These are phyloP conservation scores for Neoarius graeffei DNA, from an alignment of 2,113 vertebrate species.

Conservation along the genomic window DNA sequence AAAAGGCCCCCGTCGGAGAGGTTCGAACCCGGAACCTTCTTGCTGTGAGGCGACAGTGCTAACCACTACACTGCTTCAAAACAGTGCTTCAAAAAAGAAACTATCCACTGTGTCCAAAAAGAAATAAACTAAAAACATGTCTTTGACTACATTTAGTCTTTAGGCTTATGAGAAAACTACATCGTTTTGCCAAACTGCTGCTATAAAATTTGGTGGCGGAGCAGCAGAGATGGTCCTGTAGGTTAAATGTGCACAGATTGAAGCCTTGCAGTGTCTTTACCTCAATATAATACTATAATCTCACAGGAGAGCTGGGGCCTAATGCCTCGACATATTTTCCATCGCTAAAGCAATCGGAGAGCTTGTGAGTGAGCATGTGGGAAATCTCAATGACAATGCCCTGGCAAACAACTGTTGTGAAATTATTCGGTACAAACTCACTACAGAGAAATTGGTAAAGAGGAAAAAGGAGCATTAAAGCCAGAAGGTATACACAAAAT, in stretches of 20 bases:
- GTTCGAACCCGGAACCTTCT: too few relatives aligned
- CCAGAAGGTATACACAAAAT: not conserved
- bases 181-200: not conserved
- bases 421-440: not conserved
- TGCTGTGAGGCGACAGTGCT: too few relatives aligned
- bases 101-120: not conserved
- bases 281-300: not conserved
- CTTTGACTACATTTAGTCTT: not conserved
- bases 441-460: not conserved
- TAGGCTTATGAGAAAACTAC: not conserved
- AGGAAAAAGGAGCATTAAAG: not conserved
- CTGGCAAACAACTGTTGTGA: not conserved
- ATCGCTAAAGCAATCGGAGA: not conserved
- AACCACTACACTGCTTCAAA: too few relatives aligned
- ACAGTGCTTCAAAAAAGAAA: not conserved
- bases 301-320: not conserved
- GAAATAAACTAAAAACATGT: not conserved
- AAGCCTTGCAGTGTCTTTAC: slow-evolving; percentile 1
- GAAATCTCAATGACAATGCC: not conserved
- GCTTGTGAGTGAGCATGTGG: not conserved
- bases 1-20: too few relatives aligned
- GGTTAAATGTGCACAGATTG: not conserved
- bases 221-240: not conserved
- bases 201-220: not conserved
- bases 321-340: slow-evolving; percentile 25